These are phyloP conservation scores for Kryptolebias marmoratus DNA, from an alignment of 2,113 vertebrate species.

Conservation along the genomic window DNA sequence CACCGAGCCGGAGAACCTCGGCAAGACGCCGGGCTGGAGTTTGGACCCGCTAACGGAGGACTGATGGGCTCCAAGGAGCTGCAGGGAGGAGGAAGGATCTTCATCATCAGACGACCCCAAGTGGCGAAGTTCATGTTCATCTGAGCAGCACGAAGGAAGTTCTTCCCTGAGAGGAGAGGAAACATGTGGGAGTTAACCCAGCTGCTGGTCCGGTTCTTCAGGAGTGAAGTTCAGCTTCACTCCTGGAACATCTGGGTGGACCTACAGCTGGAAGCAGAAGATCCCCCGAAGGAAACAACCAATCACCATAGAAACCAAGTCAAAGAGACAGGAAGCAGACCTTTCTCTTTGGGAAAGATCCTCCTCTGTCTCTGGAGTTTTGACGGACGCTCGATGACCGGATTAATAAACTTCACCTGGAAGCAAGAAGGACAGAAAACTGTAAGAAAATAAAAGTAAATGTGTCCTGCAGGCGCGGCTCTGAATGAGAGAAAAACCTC, in stretches of 20 bases:
- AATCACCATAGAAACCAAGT: not conserved
- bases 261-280: not conserved
- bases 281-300: not conserved
- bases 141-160: constrained; percentile 93
- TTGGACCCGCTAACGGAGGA: constrained; percentile 44
- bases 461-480: too few relatives aligned
- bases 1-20: constrained; percentile 27
- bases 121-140: constrained; percentile 97
- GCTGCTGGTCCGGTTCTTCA: too few relatives aligned
- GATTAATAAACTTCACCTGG: constrained; percentile 93
- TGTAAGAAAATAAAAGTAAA: too few relatives aligned
- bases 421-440: not conserved
- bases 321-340: constrained; percentile 47
- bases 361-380: constrained; percentile 92
- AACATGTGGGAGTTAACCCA: too few relatives aligned
- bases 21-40: not conserved
- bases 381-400: constrained; percentile 88
- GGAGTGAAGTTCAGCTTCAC: too few relatives aligned
- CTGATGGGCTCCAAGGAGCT: constrained; percentile 77
- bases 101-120: constrained; percentile 96
- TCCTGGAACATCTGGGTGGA: rapidly evolving
- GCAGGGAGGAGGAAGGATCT: constrained; percentile 90
- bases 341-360: constrained; percentile 93
- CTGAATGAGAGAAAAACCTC: constrained; percentile 73
- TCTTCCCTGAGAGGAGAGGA: constrained; percentile 82